Base-by-base conservation (phyloP, 2,113 vertebrate genomes). In the Eptesicus fuscus region DNA sequence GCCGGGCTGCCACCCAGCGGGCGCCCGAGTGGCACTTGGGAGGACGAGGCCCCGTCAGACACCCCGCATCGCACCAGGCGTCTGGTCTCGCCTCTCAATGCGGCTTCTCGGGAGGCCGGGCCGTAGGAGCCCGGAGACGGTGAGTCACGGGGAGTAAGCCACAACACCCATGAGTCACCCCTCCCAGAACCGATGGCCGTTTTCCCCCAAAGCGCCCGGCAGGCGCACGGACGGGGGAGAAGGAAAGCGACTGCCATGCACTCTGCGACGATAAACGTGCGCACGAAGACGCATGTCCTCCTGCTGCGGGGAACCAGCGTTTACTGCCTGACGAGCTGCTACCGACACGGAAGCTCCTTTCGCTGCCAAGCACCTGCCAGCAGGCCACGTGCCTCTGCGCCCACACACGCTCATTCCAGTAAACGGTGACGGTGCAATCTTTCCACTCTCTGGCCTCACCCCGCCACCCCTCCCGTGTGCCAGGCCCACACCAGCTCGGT, bases 151-250 rank as follows among this genome's bases (percentile, higher is more conserved):
- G 87, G 44, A 3, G 0, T 14, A 25, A 71, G 59, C 71, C 76
- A 28, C 90, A 86, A 17, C 17, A 17, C 40, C 5, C 20, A 53
- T 88, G 82, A 96, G 59, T 94, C 94, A 97, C 88, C 95, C 67
- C 90, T 95, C 94, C 88, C 82, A 83, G 88, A 89, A 84, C 85
- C 88, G 53, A 56, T 56, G 88, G 74, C 22, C 51, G 23, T 92
- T 86, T 86, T 77, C 93, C 88, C 94, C 88, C 28, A 44, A 85
- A 92, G 80, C 44, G 70, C 67, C 90, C 59, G 9, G 63, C n/a
- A 67, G 91, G 53, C 2, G 86, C 53, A 76, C 6, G 90, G 77
- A 90, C 22, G 4, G 7, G 25, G 9, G 35, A 74, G 63, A 70
- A 79, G 9, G 69, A 89, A 83, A 88, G 25, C 14, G n/a, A 69